These are phyloP conservation scores for Mionectes olivaceus DNA, from an alignment of 2,797 vertebrate species.

Conservation along the genomic window DNA sequence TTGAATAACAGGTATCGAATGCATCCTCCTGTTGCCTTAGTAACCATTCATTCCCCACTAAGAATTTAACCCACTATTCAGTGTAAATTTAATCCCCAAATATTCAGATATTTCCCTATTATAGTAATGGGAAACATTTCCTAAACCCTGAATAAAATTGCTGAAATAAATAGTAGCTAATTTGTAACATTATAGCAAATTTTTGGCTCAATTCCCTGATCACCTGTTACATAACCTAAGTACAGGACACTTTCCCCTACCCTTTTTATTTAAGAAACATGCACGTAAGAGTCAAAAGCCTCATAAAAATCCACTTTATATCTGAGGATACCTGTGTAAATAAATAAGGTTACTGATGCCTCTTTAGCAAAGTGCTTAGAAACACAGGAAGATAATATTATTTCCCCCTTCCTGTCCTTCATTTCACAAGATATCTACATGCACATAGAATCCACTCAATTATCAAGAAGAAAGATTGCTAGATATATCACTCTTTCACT, in stretches of 20 bases:
- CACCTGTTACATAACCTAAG: neutral
- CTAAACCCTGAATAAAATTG: neutral
- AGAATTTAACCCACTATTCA: neutral
- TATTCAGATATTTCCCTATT: neutral
- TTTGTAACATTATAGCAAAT: neutral
- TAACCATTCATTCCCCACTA: neutral
- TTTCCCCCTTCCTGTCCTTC: neutral
- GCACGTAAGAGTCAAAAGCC: neutral
- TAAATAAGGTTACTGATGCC: neutral
- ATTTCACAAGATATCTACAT: neutral
- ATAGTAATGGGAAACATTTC: neutral
- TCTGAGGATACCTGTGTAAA: neutral
- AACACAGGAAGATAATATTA: neutral
- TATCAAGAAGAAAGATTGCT: neutral
- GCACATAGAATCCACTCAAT: neutral
- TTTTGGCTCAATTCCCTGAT: neutral
- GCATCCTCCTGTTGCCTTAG: constrained; percentile 49
- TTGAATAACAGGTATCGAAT: constrained; percentile 29
- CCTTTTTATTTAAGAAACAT: neutral
- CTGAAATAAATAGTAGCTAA: neutral
- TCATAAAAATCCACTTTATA: neutral
- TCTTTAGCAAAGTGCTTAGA: neutral
- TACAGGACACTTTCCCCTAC: neutral
- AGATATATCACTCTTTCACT: neutral
- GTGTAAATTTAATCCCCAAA: constrained; percentile 10